Evolutionary conservation across 2,797 vertebrate genomes (phyloP).

Genomic region (Coendou prehensilis): DNA sequence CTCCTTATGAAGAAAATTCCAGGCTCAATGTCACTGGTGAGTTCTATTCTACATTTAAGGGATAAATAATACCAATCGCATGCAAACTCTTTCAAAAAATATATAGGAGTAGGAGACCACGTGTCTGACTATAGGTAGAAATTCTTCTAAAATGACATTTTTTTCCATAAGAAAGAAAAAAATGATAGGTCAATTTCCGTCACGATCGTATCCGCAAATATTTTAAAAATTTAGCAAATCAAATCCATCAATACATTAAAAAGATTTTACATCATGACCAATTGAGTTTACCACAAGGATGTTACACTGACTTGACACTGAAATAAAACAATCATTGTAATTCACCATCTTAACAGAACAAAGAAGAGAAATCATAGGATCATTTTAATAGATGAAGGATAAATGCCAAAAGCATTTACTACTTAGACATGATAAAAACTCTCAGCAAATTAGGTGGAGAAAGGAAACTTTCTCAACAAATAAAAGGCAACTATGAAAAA

Average conservation of each 20-base stretch:
- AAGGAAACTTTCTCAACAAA: background rate
- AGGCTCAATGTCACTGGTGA: background rate
- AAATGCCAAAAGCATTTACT: background rate
- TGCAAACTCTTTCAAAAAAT: background rate
- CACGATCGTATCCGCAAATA: background rate
- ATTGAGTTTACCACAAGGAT: background rate
- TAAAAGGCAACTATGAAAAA: background rate
- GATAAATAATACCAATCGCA: background rate
- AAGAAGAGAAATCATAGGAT: background rate
- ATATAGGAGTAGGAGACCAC: background rate
- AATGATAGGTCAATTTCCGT: background rate
- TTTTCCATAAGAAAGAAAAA: background rate
- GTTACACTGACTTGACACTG: background rate
- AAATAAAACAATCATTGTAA: background rate
- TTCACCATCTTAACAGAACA: background rate
- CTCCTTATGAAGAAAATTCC: background rate
- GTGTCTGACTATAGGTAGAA: no score
- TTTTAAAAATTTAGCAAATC: background rate
- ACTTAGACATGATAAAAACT: background rate
- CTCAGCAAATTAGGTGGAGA: background rate
- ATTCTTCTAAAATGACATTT: background rate
- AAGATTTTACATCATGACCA: background rate
- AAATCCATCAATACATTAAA: background rate
- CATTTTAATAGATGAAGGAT: background rate
- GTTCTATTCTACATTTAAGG: background rate